phyloP scores from a whole-genome alignment of 2,888 invertebrate genomes.

The Parnassius apollo region DNA sequence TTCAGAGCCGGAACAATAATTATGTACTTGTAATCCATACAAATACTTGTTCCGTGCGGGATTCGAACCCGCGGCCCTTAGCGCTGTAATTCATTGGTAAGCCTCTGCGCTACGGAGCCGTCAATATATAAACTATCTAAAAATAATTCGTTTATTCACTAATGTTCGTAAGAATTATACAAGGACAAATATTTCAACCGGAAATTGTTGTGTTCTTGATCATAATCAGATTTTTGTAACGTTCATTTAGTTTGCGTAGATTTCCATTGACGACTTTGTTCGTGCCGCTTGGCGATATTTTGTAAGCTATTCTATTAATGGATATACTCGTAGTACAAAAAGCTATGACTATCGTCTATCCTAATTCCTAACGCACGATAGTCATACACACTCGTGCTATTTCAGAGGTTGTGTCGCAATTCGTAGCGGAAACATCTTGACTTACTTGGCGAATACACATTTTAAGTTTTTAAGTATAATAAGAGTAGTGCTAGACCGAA shows the following conservation, averaged over 20 bases:
- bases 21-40: no score
- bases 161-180: conserved; percentile 24
- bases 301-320: not conserved
- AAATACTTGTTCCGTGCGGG: conserved; percentile 30
- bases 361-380: no score
- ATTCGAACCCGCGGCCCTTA: not conserved
- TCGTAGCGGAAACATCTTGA: not conserved
- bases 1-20: no score
- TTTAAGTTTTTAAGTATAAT: no score
- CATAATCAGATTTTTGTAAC: conserved; percentile 30
- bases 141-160: no score
- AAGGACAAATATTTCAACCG: conserved; percentile 50
- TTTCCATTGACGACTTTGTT: not conserved
- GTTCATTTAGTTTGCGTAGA: not conserved
- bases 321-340: not conserved
- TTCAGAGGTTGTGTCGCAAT: not conserved
- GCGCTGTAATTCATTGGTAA: no score
- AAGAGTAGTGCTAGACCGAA: no score
- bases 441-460: not conserved
- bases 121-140: conserved; percentile 23
- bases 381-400: not conserved
- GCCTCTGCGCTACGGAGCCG: no score
- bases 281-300: not conserved
- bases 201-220: conserved; percentile 54
- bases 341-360: no score